Base-by-base conservation (phyloP, 2,888 invertebrate genomes). In the Camponotus fellah region DNA sequence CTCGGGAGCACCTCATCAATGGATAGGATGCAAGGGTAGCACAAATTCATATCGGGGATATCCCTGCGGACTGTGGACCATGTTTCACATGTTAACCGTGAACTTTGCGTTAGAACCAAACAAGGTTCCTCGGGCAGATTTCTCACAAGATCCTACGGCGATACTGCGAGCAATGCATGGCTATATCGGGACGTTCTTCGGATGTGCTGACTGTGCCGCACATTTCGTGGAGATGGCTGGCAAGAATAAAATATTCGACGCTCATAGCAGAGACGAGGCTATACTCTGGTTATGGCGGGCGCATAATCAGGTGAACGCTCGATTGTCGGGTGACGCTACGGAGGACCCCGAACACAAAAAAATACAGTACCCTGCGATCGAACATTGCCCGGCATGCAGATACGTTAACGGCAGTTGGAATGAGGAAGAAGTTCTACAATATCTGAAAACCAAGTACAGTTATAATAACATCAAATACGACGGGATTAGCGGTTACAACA, bases 271-370 rank as follows among this genome's bases (percentile, higher is more conserved):
- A 89, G 96, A 97, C 82, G 97, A 98, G 85, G 97, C 97, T 21
- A 96, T 99, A 0, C 95, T 99, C 60, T 99, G 99, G 99, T 95
- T 99, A 37, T 99, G 99, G 99, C 96, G 96, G 91, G 97, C 98
- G 0, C 99, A 99, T 94, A 99, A 99, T 94, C 97, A 97, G 95
- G 99, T 98, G 0, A 99, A 99, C 94, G 95, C 97, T 87, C 96
- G 99, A 89, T 95, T 99, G 40, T 96, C 97, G 34, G 98, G 98
- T 0, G 98, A 99, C 94, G 88, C 95, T 4, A 98, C 98, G 0
- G 99, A 99, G 95, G 99, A 99, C 95, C 98, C 99, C 0, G 95
- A 96, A 77, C 97, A 97, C 95, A 98, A 98, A 0, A 99, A 99
- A 95, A 95, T 97, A 82, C 98, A 98, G 94, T 99, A 98, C 94